Evolutionary conservation across 2,113 vertebrate genomes (phyloP), one percentile per base, ranked within the genome.

Genomic region (Alosa alosa): DNA sequence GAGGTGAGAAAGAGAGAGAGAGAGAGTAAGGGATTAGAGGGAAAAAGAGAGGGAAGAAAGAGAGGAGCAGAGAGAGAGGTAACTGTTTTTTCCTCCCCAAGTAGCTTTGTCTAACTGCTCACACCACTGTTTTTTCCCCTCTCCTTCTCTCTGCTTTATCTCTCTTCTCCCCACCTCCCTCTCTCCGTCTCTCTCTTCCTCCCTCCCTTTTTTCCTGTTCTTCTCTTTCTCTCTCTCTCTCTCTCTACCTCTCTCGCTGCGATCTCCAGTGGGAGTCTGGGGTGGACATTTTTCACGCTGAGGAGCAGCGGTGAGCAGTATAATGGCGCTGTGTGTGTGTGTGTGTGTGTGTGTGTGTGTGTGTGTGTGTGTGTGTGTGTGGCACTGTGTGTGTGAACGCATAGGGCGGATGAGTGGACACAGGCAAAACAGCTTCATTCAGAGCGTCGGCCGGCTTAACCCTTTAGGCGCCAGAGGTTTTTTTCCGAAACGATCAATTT

Each of bases 391-490:
- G 55, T 60, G 50, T 22, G 52, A 57, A 2, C 89, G 89, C 89
- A 83, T 47, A 82, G 91, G 85, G 87, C 64, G 5, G 50, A 45
- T 86, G 91, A 92, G 91, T 88, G 88, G 82, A 88, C 50, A 86
- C 13, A 88, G 90, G 90, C 91, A 91, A 91, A 93, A 93, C 86
- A 91, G 93, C 91, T 93, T 90, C 90, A 87, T 93, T 94, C 89
- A 92, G 92, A 93, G 93, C 90, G 0, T 44, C 57, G 90, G 90
- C 92, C 75, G 83, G 93, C 89, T 94, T 94, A 96, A n/a, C n/a
- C n/a, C n/a, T n/a, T n/a, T n/a, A n/a, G n/a, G n/a, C n/a, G n/a
- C n/a, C n/a, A n/a, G n/a, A n/a, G n/a, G n/a, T n/a, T n/a, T n/a
- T n/a, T n/a, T n/a, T n/a, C n/a, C n/a, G n/a, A n/a, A n/a, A n/a